Percentiles rank a stretch among this genome's conserved stretches.
phyloP scores from a whole-genome alignment of 2,113 vertebrate genomes.

The Cercocebus atys region DNA sequence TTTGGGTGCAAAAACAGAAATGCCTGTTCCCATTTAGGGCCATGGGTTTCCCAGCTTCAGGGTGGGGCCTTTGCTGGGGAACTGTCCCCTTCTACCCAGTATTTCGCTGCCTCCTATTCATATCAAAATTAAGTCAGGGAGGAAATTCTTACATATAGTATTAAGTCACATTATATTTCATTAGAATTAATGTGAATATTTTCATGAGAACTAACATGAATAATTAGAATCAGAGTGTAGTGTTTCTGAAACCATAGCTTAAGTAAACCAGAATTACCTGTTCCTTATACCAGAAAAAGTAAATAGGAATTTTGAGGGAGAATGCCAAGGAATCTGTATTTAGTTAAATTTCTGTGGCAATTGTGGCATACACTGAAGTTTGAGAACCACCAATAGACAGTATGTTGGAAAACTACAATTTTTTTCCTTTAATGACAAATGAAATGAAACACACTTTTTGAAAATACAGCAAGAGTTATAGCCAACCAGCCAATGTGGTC shows the following conservation, averaged over 20 bases:
- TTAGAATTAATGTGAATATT: background rate
- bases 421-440: background rate
- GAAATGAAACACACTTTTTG: slow-evolving; percentile 7
- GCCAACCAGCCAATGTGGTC: slow-evolving; percentile 48
- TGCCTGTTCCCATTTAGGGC: too few relatives aligned
- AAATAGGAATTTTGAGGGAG: background rate
- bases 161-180: background rate
- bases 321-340: background rate
- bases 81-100: too few relatives aligned
- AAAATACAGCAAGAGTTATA: slow-evolving; percentile 51
- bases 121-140: background rate
- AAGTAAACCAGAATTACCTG: background rate
- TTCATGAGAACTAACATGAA: background rate
- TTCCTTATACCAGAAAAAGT: background rate
- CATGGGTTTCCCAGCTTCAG: too few relatives aligned
- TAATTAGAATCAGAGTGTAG: background rate
- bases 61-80: too few relatives aligned
- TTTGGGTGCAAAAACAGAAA: too few relatives aligned
- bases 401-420: background rate
- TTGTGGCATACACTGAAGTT: background rate
- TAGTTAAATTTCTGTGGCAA: slow-evolving; percentile 9
- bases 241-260: background rate
- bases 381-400: background rate
- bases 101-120: too few relatives aligned
- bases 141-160: background rate